Conservation (phyloP, 2,797 vertebrate genomes). For the Brachyrhaphis roseni region DNA sequence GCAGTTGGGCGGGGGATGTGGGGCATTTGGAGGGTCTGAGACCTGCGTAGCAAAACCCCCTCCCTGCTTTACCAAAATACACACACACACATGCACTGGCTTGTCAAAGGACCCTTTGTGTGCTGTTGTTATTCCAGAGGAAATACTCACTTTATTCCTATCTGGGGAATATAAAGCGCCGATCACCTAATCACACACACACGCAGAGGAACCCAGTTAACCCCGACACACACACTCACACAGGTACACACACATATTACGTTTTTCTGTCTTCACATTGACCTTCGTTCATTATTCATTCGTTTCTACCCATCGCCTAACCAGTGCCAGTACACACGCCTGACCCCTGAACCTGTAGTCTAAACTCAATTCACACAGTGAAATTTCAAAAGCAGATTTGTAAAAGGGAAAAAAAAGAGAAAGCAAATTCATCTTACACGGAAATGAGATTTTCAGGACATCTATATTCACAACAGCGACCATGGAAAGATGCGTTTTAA, state of each 20-base stretch:
- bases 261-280: no score
- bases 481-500: no score
- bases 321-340: no score
- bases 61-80: slow-evolving; percentile 27
- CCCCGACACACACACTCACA: slow-evolving; percentile 49
- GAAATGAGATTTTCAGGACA: no score
- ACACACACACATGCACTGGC: slow-evolving; percentile 25
- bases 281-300: no score
- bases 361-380: no score
- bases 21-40: slow-evolving; percentile 70
- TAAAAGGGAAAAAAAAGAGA: no score
- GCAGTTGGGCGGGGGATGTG: fast-evolving
- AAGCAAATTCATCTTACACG: no score
- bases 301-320: no score
- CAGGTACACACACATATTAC: slow-evolving; percentile 33
- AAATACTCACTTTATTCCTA: slow-evolving; percentile 92
- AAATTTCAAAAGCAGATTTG: no score
- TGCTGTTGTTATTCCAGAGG: slow-evolving; percentile 87
- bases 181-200: slow-evolving; percentile 91
- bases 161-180: slow-evolving; percentile 91
- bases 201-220: slow-evolving; percentile 77
- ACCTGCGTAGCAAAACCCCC: slow-evolving; percentile 47
- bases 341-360: no score
- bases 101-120: slow-evolving; percentile 92
- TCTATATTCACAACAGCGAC: no score